A percentile compares a stretch with the other conserved stretches of the same genome.
These are phyloP conservation scores for Sebastes schlegelii DNA, from an alignment of 2,113 vertebrate species.

Conservation along the genomic window DNA sequence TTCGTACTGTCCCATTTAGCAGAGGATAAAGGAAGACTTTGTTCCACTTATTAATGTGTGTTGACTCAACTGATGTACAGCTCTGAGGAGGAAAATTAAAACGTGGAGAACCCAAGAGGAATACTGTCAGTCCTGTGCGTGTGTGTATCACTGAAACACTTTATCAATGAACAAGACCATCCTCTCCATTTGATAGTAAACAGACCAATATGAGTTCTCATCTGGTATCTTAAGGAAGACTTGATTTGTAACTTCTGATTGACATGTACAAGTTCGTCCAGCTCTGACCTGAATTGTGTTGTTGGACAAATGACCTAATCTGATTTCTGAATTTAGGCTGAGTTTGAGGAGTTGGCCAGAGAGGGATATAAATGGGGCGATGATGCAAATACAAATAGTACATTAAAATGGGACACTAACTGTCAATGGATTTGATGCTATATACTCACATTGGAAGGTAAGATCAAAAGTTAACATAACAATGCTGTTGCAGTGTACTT, in stretches of 20 bases:
- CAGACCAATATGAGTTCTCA: neutral
- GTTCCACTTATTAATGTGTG: conserved; percentile 46
- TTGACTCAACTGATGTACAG: conserved; percentile 29
- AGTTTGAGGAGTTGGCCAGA: conserved; percentile 15
- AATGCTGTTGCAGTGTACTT: no score
- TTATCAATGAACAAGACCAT: conserved; percentile 34
- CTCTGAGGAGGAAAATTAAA: conserved; percentile 41
- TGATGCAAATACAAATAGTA: conserved; percentile 55
- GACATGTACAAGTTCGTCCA: neutral
- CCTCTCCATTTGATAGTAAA: neutral
- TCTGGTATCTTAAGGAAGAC: neutral
- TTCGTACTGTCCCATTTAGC: conserved; percentile 40
- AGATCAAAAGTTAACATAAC: no score
- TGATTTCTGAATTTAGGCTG: conserved; percentile 60
- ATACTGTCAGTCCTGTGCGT: neutral
- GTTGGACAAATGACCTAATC: conserved; percentile 50
- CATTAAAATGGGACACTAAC: conserved; percentile 55
- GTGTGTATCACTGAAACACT: neutral
- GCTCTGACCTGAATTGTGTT: conserved; percentile 24
- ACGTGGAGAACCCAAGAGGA: neutral
- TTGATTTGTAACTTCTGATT: neutral
- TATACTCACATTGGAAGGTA: neutral
- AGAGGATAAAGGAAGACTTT: conserved; percentile 33
- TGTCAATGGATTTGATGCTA: conserved; percentile 35
- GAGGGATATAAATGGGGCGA: conserved; percentile 33